phyloP scores from a whole-genome alignment of 2,888 invertebrate genomes.

The Bedellia somnulentella region DNA sequence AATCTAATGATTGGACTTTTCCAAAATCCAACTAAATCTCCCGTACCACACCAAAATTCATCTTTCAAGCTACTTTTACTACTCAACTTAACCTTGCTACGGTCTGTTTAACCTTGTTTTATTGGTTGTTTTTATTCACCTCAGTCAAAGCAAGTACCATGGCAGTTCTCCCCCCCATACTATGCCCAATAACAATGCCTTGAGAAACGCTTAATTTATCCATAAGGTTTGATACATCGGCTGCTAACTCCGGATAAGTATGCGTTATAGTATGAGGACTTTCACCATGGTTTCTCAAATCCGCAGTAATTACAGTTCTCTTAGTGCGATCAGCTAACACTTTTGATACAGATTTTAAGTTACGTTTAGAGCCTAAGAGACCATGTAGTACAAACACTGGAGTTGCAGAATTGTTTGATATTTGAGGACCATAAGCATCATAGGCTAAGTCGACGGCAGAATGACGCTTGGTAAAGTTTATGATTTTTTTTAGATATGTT shows the following conservation, averaged over 20 bases:
- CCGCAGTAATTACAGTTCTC: conserved; percentile 73
- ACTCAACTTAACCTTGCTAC: too few relatives aligned
- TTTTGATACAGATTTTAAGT: conserved; percentile 82
- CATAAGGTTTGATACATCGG: conserved; percentile 68
- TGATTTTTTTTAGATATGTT: too few relatives aligned
- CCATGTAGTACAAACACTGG: conserved; percentile 83
- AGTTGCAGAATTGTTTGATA: conserved; percentile 14
- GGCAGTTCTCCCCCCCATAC: conserved; percentile 88
- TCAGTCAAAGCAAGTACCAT: conserved; percentile 74
- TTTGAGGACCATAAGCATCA: conserved; percentile 16
- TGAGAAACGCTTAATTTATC: conserved; percentile 55
- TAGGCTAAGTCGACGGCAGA: conserved; percentile 17
- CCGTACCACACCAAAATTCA: too few relatives aligned
- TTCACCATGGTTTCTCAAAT: conserved; percentile 91
- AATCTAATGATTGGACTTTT: too few relatives aligned
- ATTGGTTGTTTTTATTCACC: conserved; percentile 17
- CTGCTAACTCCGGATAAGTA: conserved; percentile 70
- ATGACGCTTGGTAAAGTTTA: neutral
- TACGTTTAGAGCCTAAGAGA: conserved; percentile 83
- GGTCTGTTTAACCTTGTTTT: too few relatives aligned
- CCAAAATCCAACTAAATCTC: too few relatives aligned
- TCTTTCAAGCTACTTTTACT: too few relatives aligned
- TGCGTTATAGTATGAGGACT: conserved; percentile 76
- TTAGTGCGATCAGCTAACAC: conserved; percentile 61
- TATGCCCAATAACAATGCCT: conserved; percentile 77